Percentiles rank a stretch among this genome's conserved stretches.
Evolutionary conservation across 2,113 vertebrate species (phyloP).

Genomic region (Daphoenositta chrysoptera): DNA sequence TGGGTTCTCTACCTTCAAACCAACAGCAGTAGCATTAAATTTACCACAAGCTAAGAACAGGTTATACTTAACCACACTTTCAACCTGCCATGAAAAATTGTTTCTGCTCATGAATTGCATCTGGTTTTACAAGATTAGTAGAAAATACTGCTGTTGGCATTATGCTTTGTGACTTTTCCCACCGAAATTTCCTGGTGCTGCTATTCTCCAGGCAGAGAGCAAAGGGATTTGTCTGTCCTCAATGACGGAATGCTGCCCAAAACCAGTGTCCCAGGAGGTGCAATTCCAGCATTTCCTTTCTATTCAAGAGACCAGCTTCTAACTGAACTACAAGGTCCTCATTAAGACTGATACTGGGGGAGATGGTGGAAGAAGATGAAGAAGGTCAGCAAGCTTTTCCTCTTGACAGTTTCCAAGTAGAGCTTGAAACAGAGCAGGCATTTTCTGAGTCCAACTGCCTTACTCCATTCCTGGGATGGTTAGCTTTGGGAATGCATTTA

Average conservation of each 20-base stretch:
- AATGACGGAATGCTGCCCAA: accelerated
- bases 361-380: neutral
- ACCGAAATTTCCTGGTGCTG: accelerated
- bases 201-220: neutral
- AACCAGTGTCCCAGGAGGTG: neutral
- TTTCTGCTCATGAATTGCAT: neutral
- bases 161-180: neutral
- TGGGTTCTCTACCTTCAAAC: neutral
- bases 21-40: neutral
- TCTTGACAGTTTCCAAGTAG: neutral
- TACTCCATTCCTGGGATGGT: neutral
- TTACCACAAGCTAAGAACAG: neutral
- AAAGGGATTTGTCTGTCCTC: neutral
- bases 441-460: neutral
- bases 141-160: neutral
- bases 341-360: neutral
- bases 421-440: neutral
- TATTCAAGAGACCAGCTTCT: neutral
- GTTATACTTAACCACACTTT: neutral
- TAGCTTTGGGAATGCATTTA: neutral
- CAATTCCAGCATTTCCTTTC: neutral
- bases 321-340: neutral
- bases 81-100: neutral
- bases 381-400: neutral
- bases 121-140: neutral